Conservation (phyloP, 2,113 vertebrate genomes). For the Junco hyemalis region DNA sequence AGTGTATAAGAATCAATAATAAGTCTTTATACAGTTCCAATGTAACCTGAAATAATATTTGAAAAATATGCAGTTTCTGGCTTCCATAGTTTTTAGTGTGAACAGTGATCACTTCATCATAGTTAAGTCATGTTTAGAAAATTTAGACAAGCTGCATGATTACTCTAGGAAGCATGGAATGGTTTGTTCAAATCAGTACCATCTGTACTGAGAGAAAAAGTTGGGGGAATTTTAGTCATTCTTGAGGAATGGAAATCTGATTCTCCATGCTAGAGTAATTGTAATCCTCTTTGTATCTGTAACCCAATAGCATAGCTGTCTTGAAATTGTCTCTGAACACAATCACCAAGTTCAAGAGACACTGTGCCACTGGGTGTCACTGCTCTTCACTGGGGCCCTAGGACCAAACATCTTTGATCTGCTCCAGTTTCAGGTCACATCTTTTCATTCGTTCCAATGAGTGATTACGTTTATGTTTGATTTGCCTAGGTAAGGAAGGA, state of each 20-base stretch:
- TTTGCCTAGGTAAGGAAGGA: not conserved
- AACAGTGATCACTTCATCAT: conserved; percentile 73
- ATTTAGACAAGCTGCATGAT: conserved; percentile 75
- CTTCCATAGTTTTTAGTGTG: conserved; percentile 44
- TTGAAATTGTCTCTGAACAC: conserved; percentile 66
- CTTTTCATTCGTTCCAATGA: not conserved
- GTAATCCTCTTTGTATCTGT: conserved; percentile 81
- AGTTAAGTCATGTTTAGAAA: conserved; percentile 76
- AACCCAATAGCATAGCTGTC: conserved; percentile 75
- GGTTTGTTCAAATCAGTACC: conserved; percentile 78
- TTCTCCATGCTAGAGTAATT: conserved; percentile 78
- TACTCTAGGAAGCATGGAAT: conserved; percentile 74
- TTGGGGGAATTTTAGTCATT: conserved; percentile 75
- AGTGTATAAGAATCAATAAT: not conserved
- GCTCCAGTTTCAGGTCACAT: not conserved
- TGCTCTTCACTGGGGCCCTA: conserved; percentile 31
- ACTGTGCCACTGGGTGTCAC: conserved; percentile 61
- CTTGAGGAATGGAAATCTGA: conserved; percentile 79
- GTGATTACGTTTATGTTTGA: not conserved
- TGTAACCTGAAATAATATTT: conserved; percentile 45
- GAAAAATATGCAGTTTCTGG: conserved; percentile 39
- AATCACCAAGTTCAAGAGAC: conserved; percentile 59
- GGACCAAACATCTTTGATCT: not conserved
- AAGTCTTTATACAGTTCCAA: not conserved
- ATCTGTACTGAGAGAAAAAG: conserved; percentile 75